Percentiles rank a stretch among this genome's conserved stretches.
phyloP scores from a whole-genome alignment of 2,888 invertebrate species.

The Mactromeris polynyma region DNA sequence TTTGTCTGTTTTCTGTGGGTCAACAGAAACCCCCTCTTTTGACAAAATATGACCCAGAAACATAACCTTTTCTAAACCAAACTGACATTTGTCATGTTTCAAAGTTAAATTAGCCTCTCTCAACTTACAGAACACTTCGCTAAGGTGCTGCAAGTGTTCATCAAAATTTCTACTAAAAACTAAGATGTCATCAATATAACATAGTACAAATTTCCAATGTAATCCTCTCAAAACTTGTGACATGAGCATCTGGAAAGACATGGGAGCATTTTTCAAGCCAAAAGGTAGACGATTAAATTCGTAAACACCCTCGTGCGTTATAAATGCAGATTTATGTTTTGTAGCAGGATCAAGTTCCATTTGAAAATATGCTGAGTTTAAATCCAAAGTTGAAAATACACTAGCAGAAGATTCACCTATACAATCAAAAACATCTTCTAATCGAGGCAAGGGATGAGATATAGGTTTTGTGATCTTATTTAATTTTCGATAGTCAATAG shows the following conservation, averaged over 20 bases:
- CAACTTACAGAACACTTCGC: slow-evolving; percentile 43
- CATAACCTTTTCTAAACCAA: too few relatives aligned
- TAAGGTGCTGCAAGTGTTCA: slow-evolving; percentile 60
- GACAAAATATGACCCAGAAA: too few relatives aligned
- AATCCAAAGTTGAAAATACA: slow-evolving; percentile 58
- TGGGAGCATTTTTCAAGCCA: too few relatives aligned
- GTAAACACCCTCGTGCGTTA: too few relatives aligned
- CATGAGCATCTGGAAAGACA: slow-evolving; percentile 60
- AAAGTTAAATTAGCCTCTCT: slow-evolving; percentile 46
- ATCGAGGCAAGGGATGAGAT: slow-evolving; percentile 65
- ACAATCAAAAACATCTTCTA: too few relatives aligned
- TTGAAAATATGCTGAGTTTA: slow-evolving; percentile 59
- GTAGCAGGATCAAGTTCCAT: slow-evolving; percentile 59
- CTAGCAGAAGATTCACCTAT: slow-evolving; percentile 46
- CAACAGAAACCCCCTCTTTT: slow-evolving; percentile 65
- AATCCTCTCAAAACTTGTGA: slow-evolving; percentile 62
- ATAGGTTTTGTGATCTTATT: slow-evolving; percentile 64
- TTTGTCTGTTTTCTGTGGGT: slow-evolving; percentile 54
- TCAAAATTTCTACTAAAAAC: slow-evolving; percentile 65
- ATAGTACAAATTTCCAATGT: slow-evolving; percentile 69
- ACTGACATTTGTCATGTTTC: slow-evolving; percentile 63
- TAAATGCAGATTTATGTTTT: slow-evolving; percentile 67
- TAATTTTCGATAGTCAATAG: too few relatives aligned
- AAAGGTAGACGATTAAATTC: too few relatives aligned
- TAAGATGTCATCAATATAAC: too few relatives aligned